Base-by-base conservation (phyloP, 2,888 invertebrate genomes). In the Hirtodrosophila confusa region DNA sequence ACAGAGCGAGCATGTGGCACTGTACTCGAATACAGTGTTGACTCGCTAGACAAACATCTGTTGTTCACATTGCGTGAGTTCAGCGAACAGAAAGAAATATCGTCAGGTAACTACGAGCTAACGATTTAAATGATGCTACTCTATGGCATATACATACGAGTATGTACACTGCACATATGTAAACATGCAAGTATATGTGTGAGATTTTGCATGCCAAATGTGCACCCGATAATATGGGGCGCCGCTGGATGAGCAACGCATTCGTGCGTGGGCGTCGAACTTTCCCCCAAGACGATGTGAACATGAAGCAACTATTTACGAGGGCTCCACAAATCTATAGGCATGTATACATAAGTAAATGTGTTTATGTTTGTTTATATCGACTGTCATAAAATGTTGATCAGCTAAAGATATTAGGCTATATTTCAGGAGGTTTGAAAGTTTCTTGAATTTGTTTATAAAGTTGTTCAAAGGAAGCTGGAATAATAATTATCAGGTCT, bases 201-300 rank as follows among this genome's bases (percentile, higher is more conserved):
- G 10, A 44, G 11, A 43, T 66, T 62, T 66, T 66, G 74, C 77
- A 76, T 74, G 73, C 67, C 53, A 57, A 67, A 44, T 53, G 49
- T 35, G 31, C 58, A 48, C 31, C 36, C 7, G 47, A 23, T 44
- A 12, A 23, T 36, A 23, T 36, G 37, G 47, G 55, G 40, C 62
- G 47, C 65, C 74, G 65, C 63, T 85, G 73, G 62, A 57, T 75
- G 72, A 69, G 73, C 85, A 82, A 61, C 75, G 82, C 82, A 86
- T 72, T 82, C 80, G 85, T 86, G 86, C 80, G 80, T 82, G 80
- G 87, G 78, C 36, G 66, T 31, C 72, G 82, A 73, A 80, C 87
- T 84, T 85, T 73, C 82, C 69, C 78, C 82, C 63, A 75, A 41
- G 56, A 43, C 48, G 50, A 39, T 84, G 58, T 56, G 37, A 80